Evolutionary conservation across 2,888 invertebrate genomes (phyloP), one percentile per base, ranked within the genome.

Genomic region (Timema podura): DNA sequence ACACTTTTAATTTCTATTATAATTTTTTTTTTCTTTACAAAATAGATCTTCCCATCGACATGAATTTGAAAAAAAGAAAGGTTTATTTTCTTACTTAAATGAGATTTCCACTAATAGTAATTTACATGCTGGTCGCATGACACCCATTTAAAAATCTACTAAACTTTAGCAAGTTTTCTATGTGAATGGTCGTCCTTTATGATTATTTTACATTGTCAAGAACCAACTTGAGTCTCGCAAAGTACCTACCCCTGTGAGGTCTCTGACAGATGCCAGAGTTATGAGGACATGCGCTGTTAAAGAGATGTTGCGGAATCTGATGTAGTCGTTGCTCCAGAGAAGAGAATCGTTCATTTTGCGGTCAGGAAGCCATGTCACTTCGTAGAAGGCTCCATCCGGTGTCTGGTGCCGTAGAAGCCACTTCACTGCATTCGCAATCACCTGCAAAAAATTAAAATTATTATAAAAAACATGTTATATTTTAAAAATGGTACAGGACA

Each of bases 261-360:
- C 94, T 80, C 92, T 93, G 0, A 94, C 93, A 0, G 89, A 87
- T 71, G 92, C 91, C 75, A 98, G 81, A 0, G 94, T 92, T 74
- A 97, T 94, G 8, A 98, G 84, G 0, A 96, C 95, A 79, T 97
- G 96, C 0, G 98, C 96, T 0, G 98, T 98, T 30, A 98, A 83
- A 1, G 95, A 92, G 46, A 97, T 91, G 79, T 96, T 96, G 15
- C 92, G 85, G 75, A 90, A 87, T 70, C 84, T 81, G 71, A 90
- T 84, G 70, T 84, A 81, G 72, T 84, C 80, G 7, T 81, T 77
- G 0, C 82, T 79, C 80, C 88, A 87, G 69, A 83, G 82, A 44
- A 89, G 81, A 16, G 91, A 87, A 65, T 88, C 87, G 82, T 95
- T 95, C 83, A 93, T 89, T 82, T 96, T 96, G 30, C 96, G 85